Conservation (phyloP, 2,888 invertebrate genomes). For the Hirtodrosophila duncani region DNA sequence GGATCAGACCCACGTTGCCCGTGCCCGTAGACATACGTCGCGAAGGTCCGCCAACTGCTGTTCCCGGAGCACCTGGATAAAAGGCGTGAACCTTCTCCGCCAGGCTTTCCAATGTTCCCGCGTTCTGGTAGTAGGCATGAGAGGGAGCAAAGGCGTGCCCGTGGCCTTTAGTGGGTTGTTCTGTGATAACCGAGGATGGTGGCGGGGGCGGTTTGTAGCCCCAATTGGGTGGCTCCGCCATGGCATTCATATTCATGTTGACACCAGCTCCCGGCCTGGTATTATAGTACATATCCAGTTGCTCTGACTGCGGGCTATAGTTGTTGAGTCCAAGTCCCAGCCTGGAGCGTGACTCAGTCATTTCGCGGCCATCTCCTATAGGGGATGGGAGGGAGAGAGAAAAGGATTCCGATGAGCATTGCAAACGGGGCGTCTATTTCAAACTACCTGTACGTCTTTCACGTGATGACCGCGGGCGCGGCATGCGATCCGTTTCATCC, state of each 20-base stretch:
- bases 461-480: constrained; percentile 78
- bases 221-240: constrained; percentile 79
- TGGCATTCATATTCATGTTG: constrained; percentile 78
- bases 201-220: constrained; percentile 78
- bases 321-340: constrained; percentile 85
- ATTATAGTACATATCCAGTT: constrained; percentile 89
- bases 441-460: constrained; percentile 79
- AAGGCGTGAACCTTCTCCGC: constrained; percentile 96
- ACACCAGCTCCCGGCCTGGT: constrained; percentile 80
- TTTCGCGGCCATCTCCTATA: constrained; percentile 88
- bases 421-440: constrained; percentile 67
- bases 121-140: constrained; percentile 89
- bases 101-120: constrained; percentile 88
- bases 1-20: constrained; percentile 72
- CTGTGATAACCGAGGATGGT: constrained; percentile 90
- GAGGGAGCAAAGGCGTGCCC: constrained; percentile 88
- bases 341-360: constrained; percentile 86
- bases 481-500: constrained; percentile 82
- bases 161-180: constrained; percentile 92
- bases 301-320: constrained; percentile 83
- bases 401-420: constrained; percentile 61
- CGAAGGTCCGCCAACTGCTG: constrained; percentile 77
- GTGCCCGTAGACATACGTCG: constrained; percentile 85
- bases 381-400: not conserved
- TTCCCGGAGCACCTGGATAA: constrained; percentile 81